Base-by-base conservation (phyloP, 64 coral and sea anemone genomes). In the Stichodactyla helianthus region DNA sequence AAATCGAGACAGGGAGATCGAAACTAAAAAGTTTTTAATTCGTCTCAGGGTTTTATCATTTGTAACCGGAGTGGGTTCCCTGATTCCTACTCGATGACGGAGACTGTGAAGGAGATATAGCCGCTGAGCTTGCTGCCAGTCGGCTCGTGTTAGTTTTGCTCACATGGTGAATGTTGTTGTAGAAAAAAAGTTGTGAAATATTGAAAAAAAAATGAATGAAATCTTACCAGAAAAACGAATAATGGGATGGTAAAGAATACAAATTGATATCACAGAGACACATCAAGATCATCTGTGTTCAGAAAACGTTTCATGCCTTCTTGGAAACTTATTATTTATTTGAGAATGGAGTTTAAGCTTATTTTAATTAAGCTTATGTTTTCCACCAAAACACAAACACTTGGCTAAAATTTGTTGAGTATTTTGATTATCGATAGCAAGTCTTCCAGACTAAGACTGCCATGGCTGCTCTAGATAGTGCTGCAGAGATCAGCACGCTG, bases 391-490 rank as follows among this genome's bases (percentile, higher is more conserved):
- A n/a, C 18, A 20, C 19, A 4, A 15, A 19, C 55, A 51, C 59
- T 20, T 82, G 76, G 11, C 13, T 68, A 8, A 20, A 68, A 10
- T 20, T 68, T 7, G 63, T n/a, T 19, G 28, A 54, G n/a, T 56
- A 55, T 35, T 52, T 1, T 56, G 53, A 20, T 52, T 1, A 16
- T 16, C 14, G 54, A 82, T 63, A 64, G 8, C 35, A 53, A 16
- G 31, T 18, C 61, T 4, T 89, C 11, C 13, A 59, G 25, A 57
- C 11, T 11, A 4, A 14, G 9, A 58, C 55, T 15, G 14, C 14
- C 3, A 98, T 98, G 95, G 92, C 92, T 79, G 93, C 89, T 1
- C 87, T 98, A 54, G 95, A 98, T 56, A 94, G 89, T 51, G 86
- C 89, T 60, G 76, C 84, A 51, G 92, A 89, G 57, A 62, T 98